Conservation (phyloP, 2,113 vertebrate species). For the Equus quagga region DNA sequence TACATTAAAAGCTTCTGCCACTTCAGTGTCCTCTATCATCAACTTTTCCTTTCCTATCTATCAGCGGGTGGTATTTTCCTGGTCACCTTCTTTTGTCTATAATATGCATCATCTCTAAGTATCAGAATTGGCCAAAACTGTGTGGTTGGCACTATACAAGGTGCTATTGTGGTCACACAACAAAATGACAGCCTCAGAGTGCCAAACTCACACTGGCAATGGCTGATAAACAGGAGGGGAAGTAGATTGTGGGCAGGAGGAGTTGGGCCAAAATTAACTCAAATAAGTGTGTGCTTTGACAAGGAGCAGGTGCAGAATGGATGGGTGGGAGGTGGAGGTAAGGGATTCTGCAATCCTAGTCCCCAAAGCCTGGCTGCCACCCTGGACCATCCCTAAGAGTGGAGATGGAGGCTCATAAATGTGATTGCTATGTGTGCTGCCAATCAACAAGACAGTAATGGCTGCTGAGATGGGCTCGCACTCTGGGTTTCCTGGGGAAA, state of each 20-base stretch:
- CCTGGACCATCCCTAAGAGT: background rate
- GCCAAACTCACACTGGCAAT: constrained; percentile 23
- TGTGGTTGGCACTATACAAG: constrained; percentile 45
- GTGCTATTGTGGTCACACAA: constrained; percentile 17
- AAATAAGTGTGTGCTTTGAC: constrained; percentile 7
- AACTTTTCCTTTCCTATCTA: background rate
- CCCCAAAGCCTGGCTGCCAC: background rate
- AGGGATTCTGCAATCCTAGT: background rate
- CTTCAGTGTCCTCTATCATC: background rate
- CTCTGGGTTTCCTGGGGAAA: background rate
- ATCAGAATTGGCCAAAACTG: constrained; percentile 34
- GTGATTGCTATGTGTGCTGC: background rate
- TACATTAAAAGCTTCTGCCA: background rate
- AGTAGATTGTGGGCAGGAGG: background rate
- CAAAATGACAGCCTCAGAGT: constrained; percentile 29
- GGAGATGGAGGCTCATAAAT: background rate
- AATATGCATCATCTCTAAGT: constrained; percentile 38
- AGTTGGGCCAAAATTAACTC: background rate
- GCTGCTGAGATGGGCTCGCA: background rate
- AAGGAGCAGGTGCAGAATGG: constrained; percentile 22
- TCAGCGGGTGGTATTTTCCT: background rate
- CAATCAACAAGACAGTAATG: background rate
- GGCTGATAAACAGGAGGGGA: background rate
- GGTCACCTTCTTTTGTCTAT: constrained; percentile 18
- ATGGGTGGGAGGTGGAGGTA: background rate